Evolutionary conservation across 2,888 invertebrate genomes (phyloP), one percentile per base, ranked within the genome.

Genomic region (Stramonita haemastoma): DNA sequence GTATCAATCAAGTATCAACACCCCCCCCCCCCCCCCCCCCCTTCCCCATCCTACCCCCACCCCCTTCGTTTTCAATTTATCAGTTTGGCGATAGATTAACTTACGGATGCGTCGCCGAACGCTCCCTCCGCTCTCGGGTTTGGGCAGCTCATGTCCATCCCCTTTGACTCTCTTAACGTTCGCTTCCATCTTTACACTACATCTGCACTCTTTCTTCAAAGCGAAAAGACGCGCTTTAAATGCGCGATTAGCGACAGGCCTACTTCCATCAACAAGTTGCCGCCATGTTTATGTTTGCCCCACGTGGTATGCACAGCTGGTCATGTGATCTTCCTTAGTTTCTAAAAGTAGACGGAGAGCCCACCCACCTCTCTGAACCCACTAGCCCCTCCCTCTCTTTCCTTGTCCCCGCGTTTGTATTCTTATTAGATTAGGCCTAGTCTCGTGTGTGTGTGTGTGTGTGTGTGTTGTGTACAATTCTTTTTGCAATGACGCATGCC

Each of bases 91-190:
- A 46, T 46, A 79, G 13, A 11, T 32, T 11, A 87, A 87, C 88
- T 88, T 88, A 88, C 88, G 88, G 66, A 88, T 81, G 81, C 88
- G 88, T 57, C 66, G 83, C 36, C 88, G 34, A 22, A 88, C 34
- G 32, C 83, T 36, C 36, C 66, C 83, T 17, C 70, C 32, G n/a
- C 79, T 36, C 66, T 81, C 81, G 15, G 88, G 11, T 66, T 77
- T 56, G 22, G 83, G 29, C 15, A 29, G 57, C 8, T 83, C 88
- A 60, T 83, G 83, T 17, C 36, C 83, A 1, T 88, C 88, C 66
- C 36, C 83, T 34, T 66, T 81, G 13, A 83, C 36, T 66, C 46
- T 66, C 34, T 88, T 88, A n/a, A 17, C 32, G 66, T 83, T 83
- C 34, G 26, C 57, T n/a, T 88, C 88, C 88, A 88, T 88, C 15